These are phyloP conservation scores for Platerodrilus igneus DNA, from an alignment of 2,888 invertebrate species.

Conservation along the genomic window DNA sequence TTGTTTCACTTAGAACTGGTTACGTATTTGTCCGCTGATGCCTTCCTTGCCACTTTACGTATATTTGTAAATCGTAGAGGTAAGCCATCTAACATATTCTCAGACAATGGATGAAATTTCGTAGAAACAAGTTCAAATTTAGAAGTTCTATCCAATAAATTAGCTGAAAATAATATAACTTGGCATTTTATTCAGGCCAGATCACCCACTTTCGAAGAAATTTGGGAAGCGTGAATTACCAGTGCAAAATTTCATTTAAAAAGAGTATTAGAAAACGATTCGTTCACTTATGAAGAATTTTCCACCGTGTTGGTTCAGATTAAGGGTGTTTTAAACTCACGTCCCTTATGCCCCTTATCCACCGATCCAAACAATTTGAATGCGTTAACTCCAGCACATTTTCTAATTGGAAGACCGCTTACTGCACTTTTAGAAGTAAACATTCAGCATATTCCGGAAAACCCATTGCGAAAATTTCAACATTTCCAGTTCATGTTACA, in stretches of 20 bases:
- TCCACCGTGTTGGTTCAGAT: conserved; percentile 34
- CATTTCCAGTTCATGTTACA: conserved; percentile 27
- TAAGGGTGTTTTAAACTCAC: conserved; percentile 37
- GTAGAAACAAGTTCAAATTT: conserved; percentile 36
- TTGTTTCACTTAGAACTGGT: conserved; percentile 39
- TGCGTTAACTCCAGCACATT: conserved; percentile 34
- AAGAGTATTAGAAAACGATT: conserved; percentile 27
- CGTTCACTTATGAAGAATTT: conserved; percentile 35
- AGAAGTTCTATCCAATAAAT: conserved; percentile 1
- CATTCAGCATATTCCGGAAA: conserved; percentile 18
- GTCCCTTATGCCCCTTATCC: conserved; percentile 34
- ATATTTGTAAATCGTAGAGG: conserved; percentile 36
- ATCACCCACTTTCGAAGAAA: conserved; percentile 37
- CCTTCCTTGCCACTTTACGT: conserved; percentile 34
- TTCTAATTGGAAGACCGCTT: conserved; percentile 30
- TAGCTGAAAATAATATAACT: conserved; percentile 12
- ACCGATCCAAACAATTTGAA: conserved; percentile 31
- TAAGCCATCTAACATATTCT: conserved; percentile 29
- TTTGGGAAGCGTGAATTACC: conserved; percentile 40
- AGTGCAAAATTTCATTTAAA: conserved; percentile 35
- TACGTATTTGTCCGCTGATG: conserved; percentile 31
- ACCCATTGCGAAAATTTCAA: conserved; percentile 30
- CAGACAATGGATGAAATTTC: conserved; percentile 40
- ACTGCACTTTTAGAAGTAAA: conserved; percentile 25
- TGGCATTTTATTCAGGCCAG: conserved; percentile 38